Conservation (phyloP, 2,888 invertebrate genomes). For the Drosophila peninsularis region DNA sequence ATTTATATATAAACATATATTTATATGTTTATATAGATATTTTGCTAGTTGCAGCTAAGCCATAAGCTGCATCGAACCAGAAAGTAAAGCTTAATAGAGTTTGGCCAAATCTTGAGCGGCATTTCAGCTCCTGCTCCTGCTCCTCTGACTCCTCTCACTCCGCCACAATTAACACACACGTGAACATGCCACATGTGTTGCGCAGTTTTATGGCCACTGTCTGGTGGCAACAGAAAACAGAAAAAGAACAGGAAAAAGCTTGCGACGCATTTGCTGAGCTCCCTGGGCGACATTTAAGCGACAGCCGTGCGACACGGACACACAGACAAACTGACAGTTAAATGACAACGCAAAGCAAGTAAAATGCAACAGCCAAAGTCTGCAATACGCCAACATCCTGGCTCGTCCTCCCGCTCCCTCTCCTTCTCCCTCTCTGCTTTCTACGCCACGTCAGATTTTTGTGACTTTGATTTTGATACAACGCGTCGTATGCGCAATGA, state of each 20-base stretch:
- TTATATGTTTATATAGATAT: not conserved
- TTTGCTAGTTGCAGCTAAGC: too few species aligned
- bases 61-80: not conserved
- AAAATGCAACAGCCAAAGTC: too few species aligned
- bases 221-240: not conserved
- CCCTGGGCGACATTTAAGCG: constrained; percentile 68
- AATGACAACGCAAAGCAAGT: constrained; percentile 55
- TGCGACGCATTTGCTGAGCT: constrained; percentile 11
- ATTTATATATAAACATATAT: not conserved
- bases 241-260: not conserved
- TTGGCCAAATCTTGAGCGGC: not conserved
- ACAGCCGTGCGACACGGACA: constrained; percentile 59
- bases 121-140: not conserved
- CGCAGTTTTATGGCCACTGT: constrained; percentile 20
- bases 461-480: constrained; percentile 48
- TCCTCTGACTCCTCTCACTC: not conserved
- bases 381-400: not conserved
- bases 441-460: constrained; percentile 44
- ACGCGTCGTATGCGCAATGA: constrained; percentile 39
- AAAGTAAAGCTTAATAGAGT: not conserved
- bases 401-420: not conserved
- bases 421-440: not conserved
- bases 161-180: not conserved
- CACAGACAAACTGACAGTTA: constrained; percentile 69
- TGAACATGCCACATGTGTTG: constrained; percentile 31